These are phyloP conservation scores for Scomber colias DNA, from an alignment of 2,113 vertebrate species.

Conservation along the genomic window DNA sequence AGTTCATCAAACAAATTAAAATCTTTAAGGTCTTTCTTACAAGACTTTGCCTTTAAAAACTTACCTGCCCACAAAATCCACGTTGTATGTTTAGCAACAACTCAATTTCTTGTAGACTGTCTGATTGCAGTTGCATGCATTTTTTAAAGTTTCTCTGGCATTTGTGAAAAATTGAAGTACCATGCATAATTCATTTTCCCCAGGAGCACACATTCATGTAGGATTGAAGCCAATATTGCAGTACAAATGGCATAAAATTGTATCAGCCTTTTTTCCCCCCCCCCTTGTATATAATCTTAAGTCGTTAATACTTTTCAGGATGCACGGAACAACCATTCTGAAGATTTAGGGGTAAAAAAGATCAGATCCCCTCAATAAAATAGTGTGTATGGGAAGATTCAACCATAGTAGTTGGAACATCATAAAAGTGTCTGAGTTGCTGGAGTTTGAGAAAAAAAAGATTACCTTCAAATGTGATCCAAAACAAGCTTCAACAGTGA, in stretches of 20 bases:
- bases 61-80: neutral
- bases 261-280: neutral
- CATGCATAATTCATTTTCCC: constrained; percentile 27
- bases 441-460: too few relatives aligned
- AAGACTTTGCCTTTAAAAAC: neutral
- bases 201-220: constrained; percentile 31
- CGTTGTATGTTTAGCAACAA: constrained; percentile 2
- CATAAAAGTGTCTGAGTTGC: neutral
- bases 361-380: neutral
- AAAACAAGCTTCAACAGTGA: neutral
- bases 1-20: neutral
- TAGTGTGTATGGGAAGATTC: neutral
- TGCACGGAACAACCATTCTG: neutral
- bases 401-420: neutral
- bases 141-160: constrained; percentile 20
- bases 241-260: constrained; percentile 37
- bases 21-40: neutral
- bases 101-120: constrained; percentile 24
- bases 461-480: neutral
- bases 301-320: neutral
- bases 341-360: neutral
- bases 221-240: constrained; percentile 32
- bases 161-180: constrained; percentile 25
- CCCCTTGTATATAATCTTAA: neutral
- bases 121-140: neutral